These are phyloP conservation scores for Calameuta pallipes DNA, from an alignment of 2,888 invertebrate species.

Conservation along the genomic window DNA sequence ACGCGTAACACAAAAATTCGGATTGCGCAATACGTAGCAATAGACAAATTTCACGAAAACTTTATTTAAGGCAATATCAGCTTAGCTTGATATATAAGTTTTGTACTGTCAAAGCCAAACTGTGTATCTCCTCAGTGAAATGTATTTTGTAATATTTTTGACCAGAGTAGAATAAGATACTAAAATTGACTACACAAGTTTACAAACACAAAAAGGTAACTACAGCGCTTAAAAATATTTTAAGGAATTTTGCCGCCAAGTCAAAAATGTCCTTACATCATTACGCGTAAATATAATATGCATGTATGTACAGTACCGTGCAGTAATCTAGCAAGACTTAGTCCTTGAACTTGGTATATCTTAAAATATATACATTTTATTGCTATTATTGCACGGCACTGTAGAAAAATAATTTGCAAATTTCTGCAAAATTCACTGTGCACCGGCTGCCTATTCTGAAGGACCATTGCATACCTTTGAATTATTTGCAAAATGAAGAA, in stretches of 20 bases:
- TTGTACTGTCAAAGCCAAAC: not conserved
- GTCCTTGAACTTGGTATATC: not conserved
- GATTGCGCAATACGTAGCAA: not conserved
- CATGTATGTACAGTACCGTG: not conserved
- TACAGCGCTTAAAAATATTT: constrained; percentile 6
- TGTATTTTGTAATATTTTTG: constrained; percentile 12
- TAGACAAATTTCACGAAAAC: not conserved
- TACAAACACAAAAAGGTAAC: not conserved
- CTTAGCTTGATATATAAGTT: not conserved
- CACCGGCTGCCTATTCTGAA: not conserved
- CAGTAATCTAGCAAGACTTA: not conserved
- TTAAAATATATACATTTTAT: not conserved
- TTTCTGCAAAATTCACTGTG: not conserved
- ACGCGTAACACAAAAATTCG: not conserved
- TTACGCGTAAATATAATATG: not conserved
- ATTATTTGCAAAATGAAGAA: constrained; percentile 21
- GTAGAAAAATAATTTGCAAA: not conserved
- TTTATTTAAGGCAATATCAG: not conserved
- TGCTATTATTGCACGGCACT: not conserved
- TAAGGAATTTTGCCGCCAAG: not conserved
- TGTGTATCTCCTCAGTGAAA: not conserved
- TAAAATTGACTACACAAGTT: not conserved
- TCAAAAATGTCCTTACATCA: not conserved
- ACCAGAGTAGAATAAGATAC: not conserved
- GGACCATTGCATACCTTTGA: constrained; percentile 10